A percentile compares a stretch with the other conserved stretches of the same genome.
Conservation (phyloP, 2,888 invertebrate species). For the Amorpha juglandis region DNA sequence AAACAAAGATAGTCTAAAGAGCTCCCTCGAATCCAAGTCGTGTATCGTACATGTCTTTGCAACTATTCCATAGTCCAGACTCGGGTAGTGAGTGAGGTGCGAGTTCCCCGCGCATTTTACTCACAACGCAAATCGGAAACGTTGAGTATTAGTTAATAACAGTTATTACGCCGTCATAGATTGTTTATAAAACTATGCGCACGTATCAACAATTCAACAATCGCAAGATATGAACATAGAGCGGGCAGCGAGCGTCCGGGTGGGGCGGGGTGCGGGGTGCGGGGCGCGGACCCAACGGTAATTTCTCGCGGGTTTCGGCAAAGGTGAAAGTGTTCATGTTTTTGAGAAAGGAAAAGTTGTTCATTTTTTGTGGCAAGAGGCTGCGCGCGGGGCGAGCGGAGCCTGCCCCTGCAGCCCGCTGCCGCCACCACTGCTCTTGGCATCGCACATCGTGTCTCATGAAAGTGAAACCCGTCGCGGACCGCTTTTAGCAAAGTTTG, state of each 20-base stretch:
- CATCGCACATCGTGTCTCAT: constrained; percentile 42
- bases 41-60: too few species aligned
- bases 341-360: constrained; percentile 83
- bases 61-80: too few species aligned
- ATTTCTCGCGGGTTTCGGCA: constrained; percentile 71
- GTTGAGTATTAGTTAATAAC: not conserved
- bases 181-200: not conserved
- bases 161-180: not conserved
- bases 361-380: constrained; percentile 74
- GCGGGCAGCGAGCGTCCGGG: not conserved
- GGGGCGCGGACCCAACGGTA: constrained; percentile 35
- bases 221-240: not conserved
- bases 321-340: constrained; percentile 79
- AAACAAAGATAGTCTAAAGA: too few species aligned
- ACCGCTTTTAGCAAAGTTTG: constrained; percentile 3
- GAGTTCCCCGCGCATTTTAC: too few species aligned
- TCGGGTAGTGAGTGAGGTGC: too few species aligned
- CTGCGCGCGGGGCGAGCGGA: constrained; percentile 64
- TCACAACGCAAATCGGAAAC: too few species aligned
- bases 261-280: not conserved
- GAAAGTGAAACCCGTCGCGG: constrained; percentile 72
- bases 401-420: constrained; percentile 32
- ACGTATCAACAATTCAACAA: not conserved
- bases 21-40: too few species aligned
- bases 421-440: constrained; percentile 31